Evolutionary conservation across 1,140 invertebrate species (phyloP).

Genomic region (Rhopalosiphum maidis): DNA sequence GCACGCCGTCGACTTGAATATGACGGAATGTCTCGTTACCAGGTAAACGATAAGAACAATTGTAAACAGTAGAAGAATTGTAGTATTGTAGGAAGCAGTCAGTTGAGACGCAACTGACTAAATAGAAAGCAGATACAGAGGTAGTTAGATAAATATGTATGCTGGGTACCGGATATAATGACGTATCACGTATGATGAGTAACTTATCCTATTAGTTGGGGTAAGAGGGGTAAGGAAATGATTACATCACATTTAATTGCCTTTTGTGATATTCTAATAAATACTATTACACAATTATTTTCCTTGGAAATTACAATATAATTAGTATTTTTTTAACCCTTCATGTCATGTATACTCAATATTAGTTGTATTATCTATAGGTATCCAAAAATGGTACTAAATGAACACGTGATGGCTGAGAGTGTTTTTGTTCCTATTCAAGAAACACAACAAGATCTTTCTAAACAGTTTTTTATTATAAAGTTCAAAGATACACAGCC

Average conservation of each 20-base stretch:
- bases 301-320: background rate
- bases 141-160: no score
- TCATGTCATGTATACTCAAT: background rate
- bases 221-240: background rate
- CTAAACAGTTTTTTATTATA: constrained; percentile 78
- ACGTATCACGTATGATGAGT: no score
- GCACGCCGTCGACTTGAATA: constrained; percentile 74
- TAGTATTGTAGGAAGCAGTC: background rate
- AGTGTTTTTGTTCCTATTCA: constrained; percentile 41
- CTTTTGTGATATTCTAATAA: background rate
- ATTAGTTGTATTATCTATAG: constrained; percentile 38
- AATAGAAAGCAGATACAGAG: no score
- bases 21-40: constrained; percentile 62
- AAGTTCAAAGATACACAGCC: constrained; percentile 68
- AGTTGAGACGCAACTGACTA: no score
- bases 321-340: background rate
- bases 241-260: background rate
- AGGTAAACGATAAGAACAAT: background rate
- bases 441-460: constrained; percentile 67
- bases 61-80: background rate
- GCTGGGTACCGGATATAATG: no score
- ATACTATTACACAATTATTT: background rate
- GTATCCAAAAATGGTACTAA: constrained; percentile 61
- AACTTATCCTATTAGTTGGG: no score
- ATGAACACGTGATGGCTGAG: constrained; percentile 28